Base-by-base conservation (phyloP, 2,113 vertebrate genomes). In the Myrmecophaga tridactyla region DNA sequence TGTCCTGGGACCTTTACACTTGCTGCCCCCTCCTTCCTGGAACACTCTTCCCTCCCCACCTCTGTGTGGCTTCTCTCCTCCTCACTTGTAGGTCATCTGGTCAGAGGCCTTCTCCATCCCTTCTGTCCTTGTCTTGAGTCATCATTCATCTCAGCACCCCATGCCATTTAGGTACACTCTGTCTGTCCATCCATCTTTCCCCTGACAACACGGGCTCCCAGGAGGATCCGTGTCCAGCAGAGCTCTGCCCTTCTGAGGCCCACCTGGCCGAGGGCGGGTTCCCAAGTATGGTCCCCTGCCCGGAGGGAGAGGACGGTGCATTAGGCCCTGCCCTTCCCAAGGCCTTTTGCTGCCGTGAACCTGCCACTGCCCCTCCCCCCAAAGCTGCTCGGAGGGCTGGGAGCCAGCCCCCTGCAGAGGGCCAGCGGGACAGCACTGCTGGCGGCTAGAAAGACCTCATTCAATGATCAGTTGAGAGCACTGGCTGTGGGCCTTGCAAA, bases 371-470 rank as follows among this genome's bases (percentile, higher is more conserved):
- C 48, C 10, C 48, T 51, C 14, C 10, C 10, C 48, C 48, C 48
- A 51, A 58, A 18, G 56, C 56, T 7, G 56, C 56, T 20, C 56
- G 21, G 56, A n/a, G 56, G 56, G 56, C 20, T 18, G 18, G 14
- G 5, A 56, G 53, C 53, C 18, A 18, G 11, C 51, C 51, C n/a
- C 11, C 51, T 53, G 51, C 51, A 11, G 51, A 14, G 51, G 51
- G 51, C 51, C 51, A 4, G 51, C 15, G 51, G 51, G 2, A 17
- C 84, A 62, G 89, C 1, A 0, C 81, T 63, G 94, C 39, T 96
- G 94, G 96, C 92, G 92, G 96, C 70, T 85, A 94, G 96, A 97
- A 97, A 97, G 96, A 97, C 94, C 96, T 97, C 96, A 84, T 96
- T 97, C 96, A 72, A 95, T 94, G 95, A 58, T 21, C 88, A 92